A percentile compares a stretch with the other conserved stretches of the same genome.
Evolutionary conservation across 2,888 invertebrate genomes (phyloP).

Genomic region (Acrobasis suavella): DNA sequence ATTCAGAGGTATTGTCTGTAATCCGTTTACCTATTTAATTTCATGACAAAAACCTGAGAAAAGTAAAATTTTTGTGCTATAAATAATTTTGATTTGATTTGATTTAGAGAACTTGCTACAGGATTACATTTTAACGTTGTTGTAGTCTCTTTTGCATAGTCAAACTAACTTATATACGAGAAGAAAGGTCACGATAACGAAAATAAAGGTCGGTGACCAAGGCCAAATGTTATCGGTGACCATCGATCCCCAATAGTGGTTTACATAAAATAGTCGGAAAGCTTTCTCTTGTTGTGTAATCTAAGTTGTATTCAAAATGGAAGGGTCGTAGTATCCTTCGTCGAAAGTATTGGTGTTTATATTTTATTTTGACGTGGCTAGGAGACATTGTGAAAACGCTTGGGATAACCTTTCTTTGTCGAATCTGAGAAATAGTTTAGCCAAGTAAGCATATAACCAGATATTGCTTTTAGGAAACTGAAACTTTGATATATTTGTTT

Average conservation of each 20-base stretch:
- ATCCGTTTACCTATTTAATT: too few species aligned
- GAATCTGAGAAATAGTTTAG: not conserved
- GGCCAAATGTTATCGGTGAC: conserved; percentile 32
- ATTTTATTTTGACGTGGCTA: conserved; percentile 17
- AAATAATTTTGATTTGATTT: too few species aligned
- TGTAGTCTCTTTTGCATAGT: too few species aligned
- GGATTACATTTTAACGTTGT: too few species aligned
- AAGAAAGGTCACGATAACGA: not conserved
- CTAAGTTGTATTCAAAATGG: conserved; percentile 17
- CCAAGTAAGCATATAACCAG: not conserved
- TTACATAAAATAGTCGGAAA: conserved; percentile 30
- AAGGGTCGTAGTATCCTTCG: conserved; percentile 5
- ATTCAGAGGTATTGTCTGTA: too few species aligned
- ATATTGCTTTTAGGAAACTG: not conserved
- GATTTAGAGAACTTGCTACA: too few species aligned
- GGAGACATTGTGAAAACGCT: not conserved
- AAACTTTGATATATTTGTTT: not conserved
- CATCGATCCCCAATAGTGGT: conserved; percentile 31
- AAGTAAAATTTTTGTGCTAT: too few species aligned
- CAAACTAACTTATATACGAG: not conserved
- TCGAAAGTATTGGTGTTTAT: conserved; percentile 3
- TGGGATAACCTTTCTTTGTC: not conserved
- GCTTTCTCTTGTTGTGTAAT: conserved; percentile 30
- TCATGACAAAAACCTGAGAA: too few species aligned
- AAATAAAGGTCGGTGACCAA: conserved; percentile 31